Percentiles rank a stretch among this genome's conserved stretches.
Conservation (phyloP, 2,888 invertebrate species). For the Epirrhoe tristata region DNA sequence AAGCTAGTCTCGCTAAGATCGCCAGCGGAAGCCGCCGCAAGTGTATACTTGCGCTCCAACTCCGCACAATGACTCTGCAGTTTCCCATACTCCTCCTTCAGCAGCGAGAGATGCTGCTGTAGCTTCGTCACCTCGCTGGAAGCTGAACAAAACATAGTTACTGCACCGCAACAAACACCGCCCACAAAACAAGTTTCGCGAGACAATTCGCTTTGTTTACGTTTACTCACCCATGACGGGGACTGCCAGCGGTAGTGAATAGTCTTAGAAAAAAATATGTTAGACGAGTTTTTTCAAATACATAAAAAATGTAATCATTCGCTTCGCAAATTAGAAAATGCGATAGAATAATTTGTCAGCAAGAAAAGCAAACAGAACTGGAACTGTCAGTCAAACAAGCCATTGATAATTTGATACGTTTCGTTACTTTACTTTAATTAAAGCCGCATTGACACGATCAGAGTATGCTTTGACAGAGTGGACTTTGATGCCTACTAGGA, state of each 20-base stretch:
- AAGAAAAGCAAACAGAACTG: constrained; percentile 42
- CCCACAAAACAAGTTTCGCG: constrained; percentile 66
- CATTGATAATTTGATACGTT: constrained; percentile 6
- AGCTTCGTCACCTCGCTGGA: constrained; percentile 87
- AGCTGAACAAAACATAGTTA: constrained; percentile 74
- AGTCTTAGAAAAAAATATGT: constrained; percentile 52
- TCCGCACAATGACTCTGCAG: constrained; percentile 93
- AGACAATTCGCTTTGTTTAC: constrained; percentile 47
- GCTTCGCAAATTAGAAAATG: constrained; percentile 54
- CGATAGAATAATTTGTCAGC: constrained; percentile 42
- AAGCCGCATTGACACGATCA: no score
- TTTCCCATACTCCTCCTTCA: constrained; percentile 96
- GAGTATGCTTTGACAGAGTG: no score
- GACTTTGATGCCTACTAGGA: no score
- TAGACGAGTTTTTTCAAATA: constrained; percentile 48
- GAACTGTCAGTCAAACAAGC: constrained; percentile 15
- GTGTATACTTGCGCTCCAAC: constrained; percentile 93
- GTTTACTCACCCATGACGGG: constrained; percentile 76
- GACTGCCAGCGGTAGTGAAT: constrained; percentile 49
- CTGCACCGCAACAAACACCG: constrained; percentile 63
- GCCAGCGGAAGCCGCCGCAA: constrained; percentile 89
- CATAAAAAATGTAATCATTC: constrained; percentile 54
- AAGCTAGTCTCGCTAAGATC: constrained; percentile 91
- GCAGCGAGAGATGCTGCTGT: constrained; percentile 93
- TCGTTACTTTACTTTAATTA: no score